Conservation (phyloP, 2,888 invertebrate species). For the Ochropleura plecta region DNA sequence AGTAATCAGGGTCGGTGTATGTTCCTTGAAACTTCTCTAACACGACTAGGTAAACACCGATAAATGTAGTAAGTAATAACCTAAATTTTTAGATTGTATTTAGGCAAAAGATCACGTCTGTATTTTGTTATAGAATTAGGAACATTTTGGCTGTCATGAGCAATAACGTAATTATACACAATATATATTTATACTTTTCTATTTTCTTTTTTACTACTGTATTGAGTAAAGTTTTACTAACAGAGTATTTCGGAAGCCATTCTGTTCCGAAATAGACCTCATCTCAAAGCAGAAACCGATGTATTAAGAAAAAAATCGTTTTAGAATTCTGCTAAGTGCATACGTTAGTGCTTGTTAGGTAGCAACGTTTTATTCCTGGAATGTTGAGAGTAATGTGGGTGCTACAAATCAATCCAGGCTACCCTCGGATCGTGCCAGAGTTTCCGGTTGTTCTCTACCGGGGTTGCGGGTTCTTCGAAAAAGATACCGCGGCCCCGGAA, state of each 20-base stretch:
- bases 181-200: too few relatives aligned
- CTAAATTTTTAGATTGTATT: not conserved
- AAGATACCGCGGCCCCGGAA: too few relatives aligned
- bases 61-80: not conserved
- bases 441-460: too few relatives aligned
- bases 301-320: too few relatives aligned
- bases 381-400: not conserved
- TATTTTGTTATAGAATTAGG: not conserved
- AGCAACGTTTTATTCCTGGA: not conserved
- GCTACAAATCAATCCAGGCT: not conserved
- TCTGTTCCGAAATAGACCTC: too few relatives aligned
- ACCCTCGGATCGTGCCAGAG: not conserved
- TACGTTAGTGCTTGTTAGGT: not conserved
- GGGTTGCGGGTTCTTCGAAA: too few relatives aligned
- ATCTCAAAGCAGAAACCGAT: too few relatives aligned
- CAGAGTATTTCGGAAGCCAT: too few relatives aligned
- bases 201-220: too few relatives aligned
- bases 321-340: too few relatives aligned
- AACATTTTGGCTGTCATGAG: not conserved
- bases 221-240: too few relatives aligned
- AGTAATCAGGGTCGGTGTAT: not conserved
- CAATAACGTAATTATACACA: too few relatives aligned
- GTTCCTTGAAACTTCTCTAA: not conserved
- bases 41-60: not conserved
- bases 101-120: not conserved